Base-by-base conservation (phyloP, 2,113 vertebrate genomes). In the Apodemus sylvaticus region DNA sequence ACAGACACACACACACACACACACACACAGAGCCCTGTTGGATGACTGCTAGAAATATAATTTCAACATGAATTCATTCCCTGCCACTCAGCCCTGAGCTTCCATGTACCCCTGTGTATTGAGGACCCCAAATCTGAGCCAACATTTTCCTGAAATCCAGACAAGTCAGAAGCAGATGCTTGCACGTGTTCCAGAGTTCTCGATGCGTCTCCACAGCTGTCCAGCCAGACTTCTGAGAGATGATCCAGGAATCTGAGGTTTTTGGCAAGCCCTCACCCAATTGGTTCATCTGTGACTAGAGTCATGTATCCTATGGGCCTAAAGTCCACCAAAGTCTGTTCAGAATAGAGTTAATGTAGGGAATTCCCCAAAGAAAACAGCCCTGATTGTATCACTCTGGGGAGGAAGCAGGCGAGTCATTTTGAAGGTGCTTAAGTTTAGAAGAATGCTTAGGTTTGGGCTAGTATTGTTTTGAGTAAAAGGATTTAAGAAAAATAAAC, bases 401-500 rank as follows among this genome's bases (percentile, higher is more conserved):
- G 42, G 73, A 95, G n/a, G 81, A 92, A 90, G 76, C 76, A 77
- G 55, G 26, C 16, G 74, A 96, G 58, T 96, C 93, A 94, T 87
- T 85, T 3, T 76, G 81, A 96, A 51, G 48, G 39, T 62, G 42
- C 42, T 62, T 36, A 87, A 74, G 58, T 79, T 93, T 45, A 91
- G 48, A 78, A 90, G 83, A 48, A 68, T 42, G n/a, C 45, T 79
- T 74, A 55, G 48, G 83, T 74, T 89, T 76, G n/a, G 45, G 68
- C 42, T 70, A 42, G 55, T 77, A 62, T 90, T 87, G 60, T 68
- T 93, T 45, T 96, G 74, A 94, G 74, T 95, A 93, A 95, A 90
- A 82, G 87, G 64, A 39, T 92, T 93, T 73, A 93, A 96, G 94
- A 88, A 89, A 91, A 97, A 96, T 42, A 95, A 93, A 96, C 13